A percentile compares a stretch with the other conserved stretches of the same genome.
Evolutionary conservation across 2,113 vertebrate genomes (phyloP).

Genomic region (Catharus minimus): DNA sequence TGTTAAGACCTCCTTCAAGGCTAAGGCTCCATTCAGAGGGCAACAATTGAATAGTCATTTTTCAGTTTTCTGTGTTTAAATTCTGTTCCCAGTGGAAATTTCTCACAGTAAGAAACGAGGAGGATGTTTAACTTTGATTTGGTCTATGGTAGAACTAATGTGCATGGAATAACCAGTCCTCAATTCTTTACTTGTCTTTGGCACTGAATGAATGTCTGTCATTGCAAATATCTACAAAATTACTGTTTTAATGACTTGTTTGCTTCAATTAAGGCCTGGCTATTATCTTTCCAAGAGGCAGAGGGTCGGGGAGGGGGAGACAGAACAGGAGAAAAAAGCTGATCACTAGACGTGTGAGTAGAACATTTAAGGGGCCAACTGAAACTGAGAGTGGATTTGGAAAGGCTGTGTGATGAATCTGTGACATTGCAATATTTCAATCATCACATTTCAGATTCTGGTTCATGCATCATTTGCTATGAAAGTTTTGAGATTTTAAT

Average conservation of each 20-base stretch:
- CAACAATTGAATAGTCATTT: neutral
- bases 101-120: neutral
- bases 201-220: conserved; percentile 62
- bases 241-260: conserved; percentile 69
- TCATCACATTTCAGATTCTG: conserved; percentile 70
- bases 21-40: neutral
- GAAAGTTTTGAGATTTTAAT: conserved; percentile 72
- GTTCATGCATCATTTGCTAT: conserved; percentile 70
- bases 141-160: conserved; percentile 23
- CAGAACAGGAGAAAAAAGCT: neutral
- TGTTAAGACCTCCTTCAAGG: neutral
- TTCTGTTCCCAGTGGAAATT: conserved; percentile 4
- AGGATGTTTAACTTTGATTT: conserved; percentile 34
- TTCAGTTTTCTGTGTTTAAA: conserved; percentile 12
- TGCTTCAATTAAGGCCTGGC: conserved; percentile 64
- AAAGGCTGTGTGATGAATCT: conserved; percentile 62
- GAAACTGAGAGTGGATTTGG: conserved; percentile 57
- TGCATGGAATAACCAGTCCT: conserved; percentile 7
- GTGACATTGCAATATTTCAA: conserved; percentile 69
- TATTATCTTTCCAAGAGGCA: conserved; percentile 62
- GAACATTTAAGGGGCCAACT: conserved; percentile 61
- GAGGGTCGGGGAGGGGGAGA: neutral
- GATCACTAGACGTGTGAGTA: conserved; percentile 42
- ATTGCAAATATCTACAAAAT: conserved; percentile 55
- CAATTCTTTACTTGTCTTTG: conserved; percentile 55